Evolutionary conservation across 2,113 vertebrate species (phyloP), one percentile per base, ranked within the genome.

Genomic region (Rhagologus leucostigma): DNA sequence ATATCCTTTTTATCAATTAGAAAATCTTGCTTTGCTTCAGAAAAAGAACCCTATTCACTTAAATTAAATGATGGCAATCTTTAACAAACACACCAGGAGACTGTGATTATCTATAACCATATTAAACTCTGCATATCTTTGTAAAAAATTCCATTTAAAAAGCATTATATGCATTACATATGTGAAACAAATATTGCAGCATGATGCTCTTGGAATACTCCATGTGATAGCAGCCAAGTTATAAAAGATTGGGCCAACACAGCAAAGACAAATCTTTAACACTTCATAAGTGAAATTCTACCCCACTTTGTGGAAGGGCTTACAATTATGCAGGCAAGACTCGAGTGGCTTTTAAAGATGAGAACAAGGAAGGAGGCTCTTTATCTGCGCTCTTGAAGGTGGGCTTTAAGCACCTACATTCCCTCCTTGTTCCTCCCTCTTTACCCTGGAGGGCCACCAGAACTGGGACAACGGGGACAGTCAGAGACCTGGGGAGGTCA

Each of bases 51-150:
- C 1, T 57, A 26, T 39, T 27, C 35, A 50, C 68, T 89, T 81
- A 75, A 77, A 96, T 90, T 59, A 97, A 95, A 73, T 53, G 62
- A 94, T 89, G 67, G n/a, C 18, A 60, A 89, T 65, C 77, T 84
- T 57, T 68, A 93, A 50, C 62, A 84, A 87, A 39, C 84, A 68
- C 21, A 79, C 10, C 23, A 46, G 41, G 44, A 87, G 81, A 49
- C 5, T 60, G 33, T 70, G 39, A 59, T 90, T 92, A 74, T 76
- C 71, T 70, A 32, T 8, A 89, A 62, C 56, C 16, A 68, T 44
- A 73, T 93, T 84, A 73, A 89, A 87, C 22, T 46, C 24, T 65
- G 44, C 37, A 35, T 49, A 76, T 60, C 56, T 70, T 81, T 63
- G n/a, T 22, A 74, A 89, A 57, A 77, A 93, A 37, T 6, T 42